Conservation (phyloP, 2,888 invertebrate genomes). For the Rhabditoides inermis region DNA sequence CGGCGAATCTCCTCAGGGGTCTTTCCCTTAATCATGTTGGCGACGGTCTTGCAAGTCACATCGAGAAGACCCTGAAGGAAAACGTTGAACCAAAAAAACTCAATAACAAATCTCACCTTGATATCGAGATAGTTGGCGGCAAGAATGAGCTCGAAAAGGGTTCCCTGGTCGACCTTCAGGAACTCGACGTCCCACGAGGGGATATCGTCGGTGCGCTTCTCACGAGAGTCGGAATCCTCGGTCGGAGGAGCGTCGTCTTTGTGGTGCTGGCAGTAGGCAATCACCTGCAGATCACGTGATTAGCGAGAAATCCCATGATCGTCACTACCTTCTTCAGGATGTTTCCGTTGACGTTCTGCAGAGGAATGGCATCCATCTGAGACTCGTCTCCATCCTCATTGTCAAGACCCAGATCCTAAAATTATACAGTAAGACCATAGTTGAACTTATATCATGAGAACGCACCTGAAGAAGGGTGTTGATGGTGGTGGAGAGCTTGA, state of each 20-base stretch:
- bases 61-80: slow-evolving; percentile 69
- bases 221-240: slow-evolving; percentile 91
- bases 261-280: slow-evolving; percentile 57
- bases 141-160: slow-evolving; percentile 85
- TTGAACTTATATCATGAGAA: neutral
- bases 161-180: slow-evolving; percentile 93
- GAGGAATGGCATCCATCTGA: slow-evolving; percentile 81
- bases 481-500: slow-evolving; percentile 92
- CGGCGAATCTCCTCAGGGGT: slow-evolving; percentile 60
- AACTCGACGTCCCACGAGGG: slow-evolving; percentile 99
- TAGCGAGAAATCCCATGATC: neutral
- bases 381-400: slow-evolving; percentile 6
- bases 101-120: slow-evolving; percentile 8
- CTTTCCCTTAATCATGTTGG: slow-evolving; percentile 61
- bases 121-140: slow-evolving; percentile 34
- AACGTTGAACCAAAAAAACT: neutral
- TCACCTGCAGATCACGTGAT: slow-evolving; percentile 26
- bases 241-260: slow-evolving; percentile 73
- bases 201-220: slow-evolving; percentile 96
- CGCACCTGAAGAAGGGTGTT: slow-evolving; percentile 84
- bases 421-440: neutral
- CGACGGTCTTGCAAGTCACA: slow-evolving; percentile 82
- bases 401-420: slow-evolving; percentile 8
- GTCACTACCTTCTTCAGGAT: slow-evolving; percentile 74
- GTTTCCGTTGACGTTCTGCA: slow-evolving; percentile 93